Conservation (phyloP, 2,888 invertebrate species). For the Julus scanicus region DNA sequence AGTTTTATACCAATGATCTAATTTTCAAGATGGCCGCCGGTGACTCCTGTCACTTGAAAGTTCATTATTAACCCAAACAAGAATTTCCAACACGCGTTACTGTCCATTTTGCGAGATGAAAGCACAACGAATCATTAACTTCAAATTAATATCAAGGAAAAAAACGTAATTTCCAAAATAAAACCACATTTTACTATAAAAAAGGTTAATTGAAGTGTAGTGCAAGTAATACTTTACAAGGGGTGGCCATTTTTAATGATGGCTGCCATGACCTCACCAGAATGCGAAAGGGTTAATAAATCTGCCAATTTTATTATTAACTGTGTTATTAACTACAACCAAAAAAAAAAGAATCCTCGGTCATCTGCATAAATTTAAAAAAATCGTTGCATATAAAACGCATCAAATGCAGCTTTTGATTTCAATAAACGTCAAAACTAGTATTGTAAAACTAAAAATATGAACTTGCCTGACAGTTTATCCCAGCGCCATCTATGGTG, state of each 20-base stretch:
- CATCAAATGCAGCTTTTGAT: no score
- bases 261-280: background rate
- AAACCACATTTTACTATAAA: no score
- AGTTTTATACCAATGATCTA: background rate
- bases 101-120: no score
- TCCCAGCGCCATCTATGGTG: no score
- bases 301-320: background rate
- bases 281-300: background rate
- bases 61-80: background rate
- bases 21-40: conserved; percentile 6
- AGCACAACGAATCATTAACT: background rate
- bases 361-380: no score
- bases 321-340: background rate
- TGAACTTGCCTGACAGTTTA: no score
- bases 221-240: no score
- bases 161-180: background rate
- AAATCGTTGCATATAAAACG: no score
- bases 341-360: no score
- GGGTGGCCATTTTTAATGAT: background rate
- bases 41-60: background rate
- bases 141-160: background rate
- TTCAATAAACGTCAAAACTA: no score
- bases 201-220: no score
- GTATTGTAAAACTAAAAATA: no score
- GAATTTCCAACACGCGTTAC: background rate